Evolutionary conservation across 2,113 vertebrate species (phyloP), one percentile per base, ranked within the genome.

Genomic region (Pseudolaguvia tuberculata): DNA sequence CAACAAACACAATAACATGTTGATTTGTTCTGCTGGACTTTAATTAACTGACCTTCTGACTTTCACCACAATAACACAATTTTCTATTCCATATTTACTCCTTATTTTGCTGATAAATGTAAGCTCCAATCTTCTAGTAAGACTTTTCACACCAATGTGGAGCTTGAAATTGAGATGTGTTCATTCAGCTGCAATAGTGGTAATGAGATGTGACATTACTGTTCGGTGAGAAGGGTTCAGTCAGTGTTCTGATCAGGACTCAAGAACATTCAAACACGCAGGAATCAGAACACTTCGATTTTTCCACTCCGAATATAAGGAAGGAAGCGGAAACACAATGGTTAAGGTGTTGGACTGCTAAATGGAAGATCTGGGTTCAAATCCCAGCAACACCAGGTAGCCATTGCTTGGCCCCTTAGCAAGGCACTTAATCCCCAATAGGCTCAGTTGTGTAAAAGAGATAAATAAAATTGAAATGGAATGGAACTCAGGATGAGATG

Each of bases 1-100:
- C 10, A 45, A 27, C 62, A 52, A 10, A 27, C 52, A 45, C 52
- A 58, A 59, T 57, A 21, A 47, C 48, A 47, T 48, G 29, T 25
- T 12, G 45, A 25, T 23, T 59, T 72, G 42, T 59, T 65, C 31
- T 45, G 72, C 13, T 39, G 29, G 27, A 74, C 59, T 29, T 52
- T 17, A 51, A 51, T 31, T 17, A 52, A 27, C 47, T 14, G 21
- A 42, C n/a, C 14, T 20, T 42, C 35, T 20, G 45, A 50, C 21
- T 63, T 11, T 23, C 59, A 18, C 14, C 9, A 67, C 35, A 35
- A 59, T 42, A 45, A 47, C 39, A 42, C 39, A 9, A 7, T 42
- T 6, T 42, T 8, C 9, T 9, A 42, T 42, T 42, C 11, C 15
- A 50, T 2, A 50, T 14, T 50, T 14, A 14, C 48, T 15, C 14